Conservation (phyloP, 1,140 invertebrate genomes). For the Drosophila bipectinata region DNA sequence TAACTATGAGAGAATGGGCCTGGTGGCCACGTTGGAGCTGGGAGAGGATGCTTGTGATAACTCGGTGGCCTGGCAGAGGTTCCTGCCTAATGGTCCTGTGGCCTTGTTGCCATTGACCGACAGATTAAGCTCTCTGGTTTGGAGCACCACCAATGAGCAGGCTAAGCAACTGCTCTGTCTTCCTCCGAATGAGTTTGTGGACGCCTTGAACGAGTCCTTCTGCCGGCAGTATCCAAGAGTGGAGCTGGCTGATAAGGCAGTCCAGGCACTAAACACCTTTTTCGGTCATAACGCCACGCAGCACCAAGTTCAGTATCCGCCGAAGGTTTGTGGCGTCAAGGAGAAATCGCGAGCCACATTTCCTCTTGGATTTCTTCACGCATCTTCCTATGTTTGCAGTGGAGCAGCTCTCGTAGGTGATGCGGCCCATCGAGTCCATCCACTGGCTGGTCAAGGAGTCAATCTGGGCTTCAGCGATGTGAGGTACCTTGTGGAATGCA, state of each 20-base stretch:
- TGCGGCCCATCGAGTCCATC: conserved; percentile 98
- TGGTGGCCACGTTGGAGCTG: conserved; percentile 95
- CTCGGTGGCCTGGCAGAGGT: conserved; percentile 97
- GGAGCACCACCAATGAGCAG: conserved; percentile 91
- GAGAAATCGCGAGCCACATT: conserved; percentile 92
- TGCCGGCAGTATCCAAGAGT: conserved; percentile 89
- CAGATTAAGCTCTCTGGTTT: conserved; percentile 93
- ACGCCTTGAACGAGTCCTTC: conserved; percentile 94
- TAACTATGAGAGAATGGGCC: conserved; percentile 94
- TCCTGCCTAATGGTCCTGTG: conserved; percentile 95
- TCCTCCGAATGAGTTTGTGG: conserved; percentile 92
- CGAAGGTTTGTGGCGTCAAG: conserved; percentile 88
- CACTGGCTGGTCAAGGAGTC: conserved; percentile 98
- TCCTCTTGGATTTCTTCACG: conserved; percentile 95
- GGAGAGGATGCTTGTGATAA: conserved; percentile 88
- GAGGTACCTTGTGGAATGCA: conserved; percentile 87
- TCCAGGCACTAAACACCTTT: conserved; percentile 83
- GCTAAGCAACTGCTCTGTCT: conserved; percentile 90
- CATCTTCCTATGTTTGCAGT: conserved; percentile 91
- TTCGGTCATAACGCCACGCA: conserved; percentile 54
- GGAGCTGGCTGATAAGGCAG: conserved; percentile 84
- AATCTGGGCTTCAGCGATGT: conserved; percentile 99
- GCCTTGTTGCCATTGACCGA: conserved; percentile 94
- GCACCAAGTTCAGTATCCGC: conserved; percentile 89
- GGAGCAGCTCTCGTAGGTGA: conserved; percentile 95